A percentile compares a stretch with the other conserved stretches of the same genome.
Conservation (phyloP, 2,113 vertebrate species). For the Campylomormyrus tamandua region DNA sequence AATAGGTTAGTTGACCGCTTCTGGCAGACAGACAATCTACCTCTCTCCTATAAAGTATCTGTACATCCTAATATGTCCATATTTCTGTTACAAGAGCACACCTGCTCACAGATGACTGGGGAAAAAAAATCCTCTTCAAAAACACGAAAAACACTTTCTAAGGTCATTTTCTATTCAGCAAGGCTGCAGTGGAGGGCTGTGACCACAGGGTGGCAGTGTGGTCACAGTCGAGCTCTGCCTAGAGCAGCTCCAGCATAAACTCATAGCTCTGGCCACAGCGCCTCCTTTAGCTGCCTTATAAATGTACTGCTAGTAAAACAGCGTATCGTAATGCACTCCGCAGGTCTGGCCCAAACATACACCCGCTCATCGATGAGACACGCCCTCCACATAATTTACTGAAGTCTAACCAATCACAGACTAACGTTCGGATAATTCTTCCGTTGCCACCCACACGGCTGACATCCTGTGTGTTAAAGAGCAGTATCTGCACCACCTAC, state of each 20-base stretch:
- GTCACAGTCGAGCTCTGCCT: neutral
- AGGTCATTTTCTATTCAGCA: neutral
- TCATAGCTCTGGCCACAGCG: neutral
- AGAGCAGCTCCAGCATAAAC: neutral
- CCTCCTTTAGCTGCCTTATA: conserved; percentile 1
- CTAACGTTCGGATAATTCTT: neutral
- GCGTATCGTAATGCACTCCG: neutral
- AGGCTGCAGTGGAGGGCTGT: neutral
- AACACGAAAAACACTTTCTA: neutral
- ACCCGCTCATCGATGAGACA: neutral
- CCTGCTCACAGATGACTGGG: neutral
- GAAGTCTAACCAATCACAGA: neutral
- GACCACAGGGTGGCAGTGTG: conserved; percentile 20
- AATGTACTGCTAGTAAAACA: neutral
- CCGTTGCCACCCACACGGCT: neutral
- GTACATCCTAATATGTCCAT: neutral
- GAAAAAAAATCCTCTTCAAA: neutral
- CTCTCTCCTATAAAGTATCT: neutral
- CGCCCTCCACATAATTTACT: neutral
- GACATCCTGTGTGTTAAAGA: neutral
- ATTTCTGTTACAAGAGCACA: neutral
- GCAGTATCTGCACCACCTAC: neutral
- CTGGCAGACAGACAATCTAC: neutral
- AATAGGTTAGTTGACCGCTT: neutral
- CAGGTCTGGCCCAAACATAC: neutral